A percentile compares a stretch with the other conserved stretches of the same genome.
Evolutionary conservation across 2,888 invertebrate genomes (phyloP).

Genomic region (Eulithis prunata): DNA sequence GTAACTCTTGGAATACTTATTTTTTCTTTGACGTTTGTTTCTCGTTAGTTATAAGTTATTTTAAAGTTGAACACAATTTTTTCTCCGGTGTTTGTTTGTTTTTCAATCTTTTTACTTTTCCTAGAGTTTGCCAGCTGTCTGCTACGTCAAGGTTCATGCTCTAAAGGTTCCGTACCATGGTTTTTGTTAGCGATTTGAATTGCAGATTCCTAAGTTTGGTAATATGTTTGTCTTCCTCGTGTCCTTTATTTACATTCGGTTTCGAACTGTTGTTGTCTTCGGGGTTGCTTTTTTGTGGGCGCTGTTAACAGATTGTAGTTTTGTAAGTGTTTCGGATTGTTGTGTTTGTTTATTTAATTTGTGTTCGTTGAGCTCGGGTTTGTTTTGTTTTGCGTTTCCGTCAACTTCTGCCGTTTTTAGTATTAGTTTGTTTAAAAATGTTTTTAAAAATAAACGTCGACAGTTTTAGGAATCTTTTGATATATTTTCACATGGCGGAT

Average conservation of each 20-base stretch:
- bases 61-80: too few species aligned
- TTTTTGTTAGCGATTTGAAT: conserved; percentile 58
- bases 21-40: too few species aligned
- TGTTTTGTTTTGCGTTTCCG: conserved; percentile 9
- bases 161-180: conserved; percentile 34
- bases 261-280: conserved; percentile 44
- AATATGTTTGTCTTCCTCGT: conserved; percentile 55
- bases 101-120: neutral
- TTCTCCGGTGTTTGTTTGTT: neutral
- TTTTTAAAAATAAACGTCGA: neutral
- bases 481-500: too few species aligned
- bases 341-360: conserved; percentile 31
- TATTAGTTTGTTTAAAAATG: neutral
- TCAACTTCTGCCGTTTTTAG: neutral
- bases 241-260: conserved; percentile 50
- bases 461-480: too few species aligned
- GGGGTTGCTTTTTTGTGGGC: conserved; percentile 42
- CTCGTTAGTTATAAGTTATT: too few species aligned
- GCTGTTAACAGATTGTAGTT: conserved; percentile 37
- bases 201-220: conserved; percentile 56
- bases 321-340: conserved; percentile 27
- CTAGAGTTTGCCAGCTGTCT: conserved; percentile 27
- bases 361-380: conserved; percentile 16
- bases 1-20: too few species aligned
- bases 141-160: neutral